phyloP scores from a whole-genome alignment of 2,888 invertebrate species.

The Tachina fera region DNA sequence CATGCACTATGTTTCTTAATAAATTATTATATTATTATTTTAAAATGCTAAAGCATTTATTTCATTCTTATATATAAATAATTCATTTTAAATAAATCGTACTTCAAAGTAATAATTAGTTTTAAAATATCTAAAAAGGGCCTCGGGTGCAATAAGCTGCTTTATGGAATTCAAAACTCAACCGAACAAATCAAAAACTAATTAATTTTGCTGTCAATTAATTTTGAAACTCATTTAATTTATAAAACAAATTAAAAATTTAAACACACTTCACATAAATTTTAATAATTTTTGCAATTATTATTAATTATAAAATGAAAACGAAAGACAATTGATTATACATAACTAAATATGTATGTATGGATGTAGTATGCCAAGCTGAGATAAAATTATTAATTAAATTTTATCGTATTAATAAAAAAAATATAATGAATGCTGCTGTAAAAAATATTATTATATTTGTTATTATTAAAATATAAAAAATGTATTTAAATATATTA shows the following conservation, averaged over 20 bases:
- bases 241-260: not conserved
- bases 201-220: conserved; percentile 39
- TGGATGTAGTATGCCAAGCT: conserved; percentile 28
- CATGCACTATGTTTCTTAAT: conserved; percentile 32
- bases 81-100: not conserved
- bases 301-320: conserved; percentile 11
- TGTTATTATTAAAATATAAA: conserved; percentile 29
- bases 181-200: conserved; percentile 11
- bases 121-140: conserved; percentile 12
- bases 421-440: conserved; percentile 21
- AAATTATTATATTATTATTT: conserved; percentile 20
- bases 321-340: conserved; percentile 8
- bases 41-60: conserved; percentile 33
- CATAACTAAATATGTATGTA: not conserved
- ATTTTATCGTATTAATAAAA: not conserved
- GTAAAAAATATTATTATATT: not conserved
- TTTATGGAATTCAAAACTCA: not conserved
- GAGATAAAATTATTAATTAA: conserved; percentile 3
- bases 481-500: conserved; percentile 21
- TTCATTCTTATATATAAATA: not conserved
- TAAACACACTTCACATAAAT: not conserved
- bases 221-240: conserved; percentile 38
- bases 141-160: conserved; percentile 60
- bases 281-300: not conserved
- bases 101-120: conserved; percentile 13